Conservation (phyloP, 2,888 invertebrate species). For the Drosophila pseudotakahashii region DNA sequence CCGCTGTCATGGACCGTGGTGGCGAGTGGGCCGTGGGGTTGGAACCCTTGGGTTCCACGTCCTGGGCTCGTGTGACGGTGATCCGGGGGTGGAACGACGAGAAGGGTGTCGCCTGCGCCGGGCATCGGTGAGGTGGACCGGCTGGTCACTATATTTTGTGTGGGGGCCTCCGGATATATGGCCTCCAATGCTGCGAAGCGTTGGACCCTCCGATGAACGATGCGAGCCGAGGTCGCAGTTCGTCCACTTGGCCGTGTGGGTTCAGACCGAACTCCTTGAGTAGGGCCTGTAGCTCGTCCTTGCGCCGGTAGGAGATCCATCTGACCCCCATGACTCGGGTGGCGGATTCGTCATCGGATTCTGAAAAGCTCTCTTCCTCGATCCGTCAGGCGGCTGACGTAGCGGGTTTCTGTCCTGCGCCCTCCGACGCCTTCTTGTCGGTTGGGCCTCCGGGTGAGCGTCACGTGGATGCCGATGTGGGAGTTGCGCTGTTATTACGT, state of each 20-base stretch:
- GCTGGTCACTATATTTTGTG: too few species aligned
- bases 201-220: too few species aligned
- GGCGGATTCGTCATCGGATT: background rate
- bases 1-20: too few species aligned
- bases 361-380: background rate
- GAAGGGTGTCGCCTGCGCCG: background rate
- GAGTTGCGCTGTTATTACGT: too few species aligned
- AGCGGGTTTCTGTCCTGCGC: too few species aligned
- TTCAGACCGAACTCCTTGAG: background rate
- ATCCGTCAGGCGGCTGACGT: background rate
- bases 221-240: too few species aligned
- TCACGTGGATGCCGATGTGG: too few species aligned
- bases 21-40: background rate
- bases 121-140: too few species aligned
- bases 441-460: too few species aligned
- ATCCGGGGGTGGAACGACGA: background rate
- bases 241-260: too few species aligned
- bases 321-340: background rate
- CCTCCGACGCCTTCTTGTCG: background rate
- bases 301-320: background rate
- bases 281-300: background rate
- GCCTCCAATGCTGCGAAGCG: too few species aligned
- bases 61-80: background rate
- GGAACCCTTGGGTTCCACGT: background rate
- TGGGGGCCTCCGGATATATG: too few species aligned